Evolutionary conservation across 2,888 invertebrate genomes (phyloP), one percentile per base, ranked within the genome.

Genomic region (Ptychoptera albimana): DNA sequence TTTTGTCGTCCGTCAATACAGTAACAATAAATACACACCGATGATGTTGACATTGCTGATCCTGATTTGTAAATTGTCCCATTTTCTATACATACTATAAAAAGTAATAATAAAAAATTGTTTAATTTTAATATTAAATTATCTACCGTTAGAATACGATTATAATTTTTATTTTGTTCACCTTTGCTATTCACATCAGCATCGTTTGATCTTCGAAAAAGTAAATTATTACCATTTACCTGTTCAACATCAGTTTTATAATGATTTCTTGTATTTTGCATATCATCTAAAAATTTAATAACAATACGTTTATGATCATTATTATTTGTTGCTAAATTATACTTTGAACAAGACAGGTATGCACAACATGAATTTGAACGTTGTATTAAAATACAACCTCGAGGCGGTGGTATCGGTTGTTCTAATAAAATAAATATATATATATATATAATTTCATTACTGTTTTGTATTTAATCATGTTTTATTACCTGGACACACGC

Each of bases 1-100:
- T 75, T 74, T 53, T 81, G 75, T 43, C 68, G 68, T 5, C 83
- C 84, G 61, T 62, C 62, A 53, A 84, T 76, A 59, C 89, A 89
- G 67, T 83, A 89, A 66, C 89, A 89, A 63, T 84, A 83, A 63
- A 86, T 82, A 66, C 89, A 89, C n/a, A 79, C 72, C 48, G 76
- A 74, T 13, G 76, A 74, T 5, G 82, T 77, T 51, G 76, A 73
- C 82, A 89, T 82, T 8, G 89, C 88, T 6, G 88, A 88, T 23
- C 63, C 57, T 37, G 58, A 58, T 54, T 64, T 55, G 56, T 64
- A 57, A 11, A 63, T 59, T 32, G 66, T 57, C 54, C 63, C 58
- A 56, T 63, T 62, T 45, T 61, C 58, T 0, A 63, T 57, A 42
- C 63, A 63, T 50, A 62, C 63, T 47, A 58, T 45, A n/a, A n/a